Evolutionary conservation across 2,113 vertebrate species (phyloP).

Genomic region (Hucho hucho): DNA sequence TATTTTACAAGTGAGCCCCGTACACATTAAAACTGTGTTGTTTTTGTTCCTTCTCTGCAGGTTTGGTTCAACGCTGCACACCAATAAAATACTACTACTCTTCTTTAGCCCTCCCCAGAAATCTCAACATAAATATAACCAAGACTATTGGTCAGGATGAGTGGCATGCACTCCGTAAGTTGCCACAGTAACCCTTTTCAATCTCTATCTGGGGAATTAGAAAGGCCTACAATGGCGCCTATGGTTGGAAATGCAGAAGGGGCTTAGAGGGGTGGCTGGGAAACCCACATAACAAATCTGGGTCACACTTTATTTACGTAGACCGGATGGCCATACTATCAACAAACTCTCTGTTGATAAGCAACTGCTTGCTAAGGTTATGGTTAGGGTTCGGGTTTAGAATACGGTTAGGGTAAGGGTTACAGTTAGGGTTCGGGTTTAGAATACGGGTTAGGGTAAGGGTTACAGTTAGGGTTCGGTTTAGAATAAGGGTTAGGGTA

Average conservation of each 20-base stretch:
- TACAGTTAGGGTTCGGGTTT: too few species aligned
- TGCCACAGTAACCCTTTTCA: not conserved
- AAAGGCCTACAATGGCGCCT: not conserved
- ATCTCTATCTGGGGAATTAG: not conserved
- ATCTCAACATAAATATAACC: constrained; percentile 85
- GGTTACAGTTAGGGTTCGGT: too few species aligned
- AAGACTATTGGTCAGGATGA: constrained; percentile 91
- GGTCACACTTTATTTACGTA: too few species aligned
- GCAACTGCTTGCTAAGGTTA: too few species aligned
- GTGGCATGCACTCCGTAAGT: constrained; percentile 92
- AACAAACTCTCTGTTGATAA: too few species aligned
- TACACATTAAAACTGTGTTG: not conserved
- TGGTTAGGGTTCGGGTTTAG: too few species aligned
- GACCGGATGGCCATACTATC: too few species aligned
- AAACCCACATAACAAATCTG: too few species aligned
- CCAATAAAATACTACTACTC: constrained; percentile 93
- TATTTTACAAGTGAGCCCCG: not conserved
- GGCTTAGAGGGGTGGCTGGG: too few species aligned
- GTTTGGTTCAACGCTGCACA: constrained; percentile 84
- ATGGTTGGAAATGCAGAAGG: not conserved
- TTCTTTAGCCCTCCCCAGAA: constrained; percentile 83
- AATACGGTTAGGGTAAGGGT: too few species aligned
- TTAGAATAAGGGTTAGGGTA: too few species aligned
- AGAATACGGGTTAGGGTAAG: too few species aligned
- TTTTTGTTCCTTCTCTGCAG: constrained; percentile 61